Evolutionary conservation across 1,140 invertebrate species (phyloP).

Genomic region (Procambarus clarkii): DNA sequence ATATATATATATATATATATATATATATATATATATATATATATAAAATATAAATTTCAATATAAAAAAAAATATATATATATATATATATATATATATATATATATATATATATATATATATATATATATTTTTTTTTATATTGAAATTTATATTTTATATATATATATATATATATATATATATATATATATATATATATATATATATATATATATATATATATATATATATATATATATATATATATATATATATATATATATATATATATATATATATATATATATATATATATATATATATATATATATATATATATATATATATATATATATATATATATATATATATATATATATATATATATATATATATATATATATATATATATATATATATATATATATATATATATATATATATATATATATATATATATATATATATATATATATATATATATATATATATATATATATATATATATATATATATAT

Average conservation of each 20-base stretch:
- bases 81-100: slow-evolving; percentile 23
- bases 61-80: not conserved
- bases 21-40: slow-evolving; percentile 23
- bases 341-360: too few relatives aligned
- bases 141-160: not conserved
- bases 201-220: slow-evolving; percentile 18
- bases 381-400: too few relatives aligned
- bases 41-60: not conserved
- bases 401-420: too few relatives aligned
- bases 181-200: slow-evolving; percentile 23
- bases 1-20: slow-evolving; percentile 23
- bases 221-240: slow-evolving; percentile 20
- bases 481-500: too few relatives aligned
- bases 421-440: too few relatives aligned
- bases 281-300: not conserved
- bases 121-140: not conserved
- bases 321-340: too few relatives aligned
- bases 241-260: slow-evolving; percentile 23
- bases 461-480: too few relatives aligned
- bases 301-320: too few relatives aligned
- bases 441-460: too few relatives aligned
- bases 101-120: slow-evolving; percentile 21
- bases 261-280: slow-evolving; percentile 20
- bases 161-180: not conserved
- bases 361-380: too few relatives aligned